Evolutionary conservation across 92 coral and sea anemone genomes (phyloP), one percentile per base, ranked within the genome.

Genomic region (Siderastrea siderea): DNA sequence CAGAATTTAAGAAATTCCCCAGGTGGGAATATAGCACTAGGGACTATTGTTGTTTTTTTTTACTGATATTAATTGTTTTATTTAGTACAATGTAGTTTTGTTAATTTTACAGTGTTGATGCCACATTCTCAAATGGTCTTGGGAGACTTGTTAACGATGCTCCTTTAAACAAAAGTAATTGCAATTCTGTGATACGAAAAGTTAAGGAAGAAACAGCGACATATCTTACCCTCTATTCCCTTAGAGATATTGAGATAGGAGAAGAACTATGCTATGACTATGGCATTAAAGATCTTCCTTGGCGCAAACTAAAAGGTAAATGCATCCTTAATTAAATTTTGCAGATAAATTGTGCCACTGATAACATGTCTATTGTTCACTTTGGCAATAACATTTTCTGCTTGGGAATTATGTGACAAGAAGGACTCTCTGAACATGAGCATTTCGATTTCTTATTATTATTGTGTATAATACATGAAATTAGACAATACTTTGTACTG

Each of bases 71-170:
- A 26, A 26, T 26, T 26, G 38, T 26, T 26, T 26, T 71, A 47
- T 26, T 12, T 71, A 71, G 47, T 48, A 48, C n/a, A 48, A 48
- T 9, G 17, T 3, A 44, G 5, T 46, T 79, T 46, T 64, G 6
- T 79, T 1, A 44, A 49, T 45, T 46, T 49, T 65, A 63, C 48
- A 65, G 80, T 58, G 66, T 75, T 47, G 72, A 65, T 47, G 75
- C 84, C n/a, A 65, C 72, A 80, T 80, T 80, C 52, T 75, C 80
- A 38, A 58, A 45, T 80, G 86, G 86, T 19, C 61, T 81, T 11
- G 86, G 77, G n/a, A 81, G 86, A 50, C 86, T 81, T 51, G 86
- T 81, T 8, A 81, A 81, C 53, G 86, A 81, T 49, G 86, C 76
- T 7, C 38, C 61, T 26, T 6, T 47, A 12, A 69, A 48, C 48